Base-by-base conservation (phyloP, 2,113 vertebrate genomes). In the Circaetus cinerascens region DNA sequence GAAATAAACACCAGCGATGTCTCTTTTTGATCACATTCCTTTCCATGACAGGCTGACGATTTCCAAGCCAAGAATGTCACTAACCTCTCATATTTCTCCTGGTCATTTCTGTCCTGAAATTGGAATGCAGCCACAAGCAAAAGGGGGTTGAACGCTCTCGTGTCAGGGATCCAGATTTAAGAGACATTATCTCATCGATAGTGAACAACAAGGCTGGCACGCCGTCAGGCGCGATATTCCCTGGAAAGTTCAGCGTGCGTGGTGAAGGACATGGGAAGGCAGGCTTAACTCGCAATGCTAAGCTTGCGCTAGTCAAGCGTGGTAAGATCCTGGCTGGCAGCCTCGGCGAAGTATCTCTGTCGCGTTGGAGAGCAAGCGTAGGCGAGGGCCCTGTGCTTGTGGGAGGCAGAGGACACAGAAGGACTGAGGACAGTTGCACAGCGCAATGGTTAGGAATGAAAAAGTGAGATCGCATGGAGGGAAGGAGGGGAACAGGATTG, bases 171-270 rank as follows among this genome's bases (percentile, higher is more conserved):
- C 75, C 95, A 79, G 95, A 96, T 90, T 95, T 89, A 90, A 97
- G 97, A 98, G 97, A 97, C 97, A n/a, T 98, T 96, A 98, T 96
- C 97, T 98, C 98, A 98, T 93, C 74, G 75, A 68, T 7, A 73
- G 97, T 3, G 88, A 72, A 72, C 97, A 95, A 34, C 91, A 66
- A 66, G 94, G 94, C 78, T 34, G 96, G 93, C 97, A 88, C 7
- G 25, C 22, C 29, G 5, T 15, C 75, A 34, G 95, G 86, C 34
- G 4, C 5, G 15, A 63, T 40, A 45, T 71, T 93, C 84, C 94
- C 93, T 89, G 94, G 73, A 25, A 85, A 66, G 56, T 3, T 59
- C 63, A 20, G 64, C 1, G 2, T n/a, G 22, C 4, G 1, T 10
- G 41, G 67, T 0, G 21, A 84, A 80, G 86, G 74, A 64, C 12